phyloP scores from a whole-genome alignment of 2,888 invertebrate species.

The Nemotelus nigrinus region DNA sequence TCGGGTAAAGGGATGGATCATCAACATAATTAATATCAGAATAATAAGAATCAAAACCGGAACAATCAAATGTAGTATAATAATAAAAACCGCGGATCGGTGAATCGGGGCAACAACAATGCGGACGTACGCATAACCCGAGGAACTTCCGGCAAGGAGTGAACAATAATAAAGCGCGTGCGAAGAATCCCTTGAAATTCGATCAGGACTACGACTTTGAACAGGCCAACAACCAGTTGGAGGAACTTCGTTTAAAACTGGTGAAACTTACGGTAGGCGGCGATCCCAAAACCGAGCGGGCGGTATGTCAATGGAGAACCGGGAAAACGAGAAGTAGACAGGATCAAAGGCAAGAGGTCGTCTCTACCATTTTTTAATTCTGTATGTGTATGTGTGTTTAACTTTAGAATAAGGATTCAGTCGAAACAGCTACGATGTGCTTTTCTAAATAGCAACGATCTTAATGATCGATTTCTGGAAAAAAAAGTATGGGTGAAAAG shows the following conservation, averaged over 20 bases:
- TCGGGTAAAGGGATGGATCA: slow-evolving; percentile 61
- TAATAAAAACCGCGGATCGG: slow-evolving; percentile 60
- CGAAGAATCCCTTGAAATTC: slow-evolving; percentile 83
- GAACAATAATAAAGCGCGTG: slow-evolving; percentile 67
- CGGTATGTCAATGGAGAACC: too few species aligned
- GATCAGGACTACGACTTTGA: slow-evolving; percentile 99
- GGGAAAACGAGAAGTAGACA: too few species aligned
- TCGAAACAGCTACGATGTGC: too few species aligned
- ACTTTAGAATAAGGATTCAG: too few species aligned
- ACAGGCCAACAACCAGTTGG: slow-evolving; percentile 96
- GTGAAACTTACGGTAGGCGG: slow-evolving; percentile 83
- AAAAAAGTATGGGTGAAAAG: too few species aligned
- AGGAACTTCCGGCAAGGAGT: slow-evolving; percentile 66
- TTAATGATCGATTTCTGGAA: too few species aligned
- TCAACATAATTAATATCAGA: slow-evolving; percentile 59
- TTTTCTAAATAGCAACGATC: too few species aligned
- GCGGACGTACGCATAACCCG: slow-evolving; percentile 60
- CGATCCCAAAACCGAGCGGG: slow-evolving; percentile 67
- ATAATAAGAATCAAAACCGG: slow-evolving; percentile 61
- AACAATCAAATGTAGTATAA: slow-evolving; percentile 60
- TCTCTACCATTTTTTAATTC: too few species aligned
- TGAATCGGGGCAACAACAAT: slow-evolving; percentile 64
- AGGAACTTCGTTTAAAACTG: slow-evolving; percentile 87
- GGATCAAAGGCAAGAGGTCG: too few species aligned
- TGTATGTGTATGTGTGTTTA: too few species aligned